Conservation (phyloP, 1,140 invertebrate genomes). For the Melanaphis sacchari region DNA sequence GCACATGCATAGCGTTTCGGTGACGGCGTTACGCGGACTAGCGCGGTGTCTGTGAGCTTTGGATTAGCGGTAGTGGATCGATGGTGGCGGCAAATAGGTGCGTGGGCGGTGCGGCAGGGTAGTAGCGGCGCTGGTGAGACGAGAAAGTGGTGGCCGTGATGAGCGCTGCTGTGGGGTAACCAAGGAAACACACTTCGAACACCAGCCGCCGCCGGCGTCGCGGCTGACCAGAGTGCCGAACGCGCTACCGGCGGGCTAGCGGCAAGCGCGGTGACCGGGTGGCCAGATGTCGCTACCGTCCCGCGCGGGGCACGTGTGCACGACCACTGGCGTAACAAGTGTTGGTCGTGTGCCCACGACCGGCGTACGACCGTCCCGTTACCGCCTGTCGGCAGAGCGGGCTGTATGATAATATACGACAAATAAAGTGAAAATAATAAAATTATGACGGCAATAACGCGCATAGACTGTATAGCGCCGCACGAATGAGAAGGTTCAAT, state of each 20-base stretch:
- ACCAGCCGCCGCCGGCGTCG: too few species aligned
- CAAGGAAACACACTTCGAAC: slow-evolving; percentile 30
- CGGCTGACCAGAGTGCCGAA: background rate
- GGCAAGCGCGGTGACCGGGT: background rate
- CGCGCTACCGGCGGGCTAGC: background rate
- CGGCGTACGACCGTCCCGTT: background rate
- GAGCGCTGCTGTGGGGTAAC: slow-evolving; percentile 14
- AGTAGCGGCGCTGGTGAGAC: background rate
- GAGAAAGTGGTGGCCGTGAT: slow-evolving; percentile 18
- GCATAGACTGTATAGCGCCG: background rate
- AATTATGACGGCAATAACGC: background rate
- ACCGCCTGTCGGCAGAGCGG: background rate
- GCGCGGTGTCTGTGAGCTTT: slow-evolving; percentile 9
- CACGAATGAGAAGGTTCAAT: background rate
- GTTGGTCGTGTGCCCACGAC: background rate
- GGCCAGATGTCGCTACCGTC: slow-evolving; percentile 35
- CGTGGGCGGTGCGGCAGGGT: background rate
- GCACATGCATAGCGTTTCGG: background rate
- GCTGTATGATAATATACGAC: background rate
- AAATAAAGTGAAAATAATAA: background rate
- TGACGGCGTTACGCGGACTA: slow-evolving; percentile 34
- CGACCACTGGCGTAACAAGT: slow-evolving; percentile 35
- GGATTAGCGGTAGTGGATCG: slow-evolving; percentile 42
- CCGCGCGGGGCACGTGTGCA: background rate
- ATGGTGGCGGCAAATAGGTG: slow-evolving; percentile 36